Evolutionary conservation across 2,113 vertebrate species (phyloP), one percentile per base, ranked within the genome.

Genomic region (Stigmatopora argus): DNA sequence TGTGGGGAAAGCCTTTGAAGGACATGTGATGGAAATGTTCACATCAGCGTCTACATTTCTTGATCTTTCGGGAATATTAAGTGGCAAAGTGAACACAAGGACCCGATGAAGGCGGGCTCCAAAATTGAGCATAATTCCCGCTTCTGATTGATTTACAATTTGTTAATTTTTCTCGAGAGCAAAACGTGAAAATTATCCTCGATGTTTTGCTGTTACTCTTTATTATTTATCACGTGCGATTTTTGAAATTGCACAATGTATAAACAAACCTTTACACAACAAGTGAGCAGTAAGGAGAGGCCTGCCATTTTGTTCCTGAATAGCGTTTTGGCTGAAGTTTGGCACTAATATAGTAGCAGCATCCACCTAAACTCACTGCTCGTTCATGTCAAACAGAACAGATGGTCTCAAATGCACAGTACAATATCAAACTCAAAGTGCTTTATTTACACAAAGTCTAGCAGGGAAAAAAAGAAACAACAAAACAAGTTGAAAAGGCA

Each of bases 1-100:
- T 82, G 77, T 86, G 85, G 78, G 79, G 84, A 71, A 81, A 83
- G 87, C 78, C 81, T 83, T 34, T 31, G 26, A 56, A 85, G 80
- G 78, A 79, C 34, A 2, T 77, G 60, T 80, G 87, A 88, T 87
- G 62, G 78, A 83, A 83, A 84, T 83, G 84, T 71, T 84, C 69
- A 64, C 66, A 60, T 61, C 35, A 69, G 73, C 72, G 79, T 84
- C 69, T 74, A 26, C 65, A 74, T 80, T 78, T 85, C 67, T 44
- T 51, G 21, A 51, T n/a, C 17, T 26, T 64, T 64, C 9, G 64
- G 47, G 48, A 59, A 2, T 62, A 31, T 66, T 66, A 73, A 46
- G 51, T 45, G 59, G 12, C 21, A 23, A 56, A 56, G 26, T 41
- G 9, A 41, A 10, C 15, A 56, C 6, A 1, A 56, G 53, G 5